Conservation (phyloP, 2,113 vertebrate species). For the Entomyzon cyanotis region DNA sequence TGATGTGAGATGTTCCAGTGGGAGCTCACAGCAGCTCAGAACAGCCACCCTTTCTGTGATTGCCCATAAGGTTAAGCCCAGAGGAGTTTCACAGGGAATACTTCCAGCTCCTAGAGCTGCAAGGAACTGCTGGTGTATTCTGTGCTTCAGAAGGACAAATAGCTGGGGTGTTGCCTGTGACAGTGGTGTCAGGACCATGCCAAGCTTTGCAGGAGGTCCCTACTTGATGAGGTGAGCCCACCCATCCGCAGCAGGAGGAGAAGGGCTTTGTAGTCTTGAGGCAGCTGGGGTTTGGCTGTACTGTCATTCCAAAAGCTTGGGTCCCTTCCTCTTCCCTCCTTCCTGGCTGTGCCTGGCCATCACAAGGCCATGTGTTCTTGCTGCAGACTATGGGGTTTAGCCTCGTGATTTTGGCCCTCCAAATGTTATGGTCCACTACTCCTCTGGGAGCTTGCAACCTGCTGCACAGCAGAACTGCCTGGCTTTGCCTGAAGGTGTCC, state of each 20-base stretch:
- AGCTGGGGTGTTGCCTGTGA: accelerated
- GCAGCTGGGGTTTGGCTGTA: not conserved
- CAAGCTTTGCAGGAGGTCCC: not conserved
- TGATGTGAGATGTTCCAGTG: not conserved
- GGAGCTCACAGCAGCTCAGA: not conserved
- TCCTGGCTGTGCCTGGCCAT: not conserved
- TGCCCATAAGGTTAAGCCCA: not conserved
- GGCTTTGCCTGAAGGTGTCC: not conserved
- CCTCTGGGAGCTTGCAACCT: not conserved
- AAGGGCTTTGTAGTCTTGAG: not conserved
- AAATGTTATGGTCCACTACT: not conserved
- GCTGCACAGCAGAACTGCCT: not conserved
- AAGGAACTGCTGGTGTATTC: not conserved
- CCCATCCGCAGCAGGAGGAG: not conserved
- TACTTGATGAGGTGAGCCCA: not conserved
- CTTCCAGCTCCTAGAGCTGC: not conserved
- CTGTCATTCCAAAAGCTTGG: not conserved
- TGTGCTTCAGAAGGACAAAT: not conserved
- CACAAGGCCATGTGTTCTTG: not conserved
- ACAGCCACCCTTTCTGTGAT: not conserved
- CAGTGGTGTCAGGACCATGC: not conserved
- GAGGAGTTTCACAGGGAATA: not conserved
- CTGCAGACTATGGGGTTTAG: not conserved
- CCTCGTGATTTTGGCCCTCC: not conserved
- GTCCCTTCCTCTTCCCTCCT: not conserved